Conservation (phyloP, 1,140 invertebrate species). For the Zaprionus nigranus region DNA sequence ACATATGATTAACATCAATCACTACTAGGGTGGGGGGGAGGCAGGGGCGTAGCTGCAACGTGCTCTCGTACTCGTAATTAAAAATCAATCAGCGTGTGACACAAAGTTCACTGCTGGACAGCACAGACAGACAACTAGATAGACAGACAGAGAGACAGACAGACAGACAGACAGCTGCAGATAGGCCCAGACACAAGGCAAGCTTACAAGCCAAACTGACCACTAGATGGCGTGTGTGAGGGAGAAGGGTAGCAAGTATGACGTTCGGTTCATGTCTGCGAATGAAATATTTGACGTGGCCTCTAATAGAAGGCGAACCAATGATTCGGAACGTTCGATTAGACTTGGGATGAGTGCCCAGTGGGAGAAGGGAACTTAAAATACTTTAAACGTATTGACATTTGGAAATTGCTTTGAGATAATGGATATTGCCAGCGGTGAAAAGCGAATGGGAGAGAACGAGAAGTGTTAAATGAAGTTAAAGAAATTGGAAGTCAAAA, state of each 20-base stretch:
- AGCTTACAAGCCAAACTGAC: constrained; percentile 10
- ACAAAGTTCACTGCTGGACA: constrained; percentile 50
- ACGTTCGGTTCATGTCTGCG: constrained; percentile 8
- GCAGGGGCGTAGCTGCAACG: background rate
- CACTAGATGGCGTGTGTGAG: constrained; percentile 9
- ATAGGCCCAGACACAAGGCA: constrained; percentile 3
- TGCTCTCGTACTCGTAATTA: constrained; percentile 50
- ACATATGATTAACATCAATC: constrained; percentile 73
- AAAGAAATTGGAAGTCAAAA: background rate
- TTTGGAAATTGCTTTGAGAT: constrained; percentile 3
- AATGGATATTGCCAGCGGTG: background rate
- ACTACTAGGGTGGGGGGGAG: background rate
- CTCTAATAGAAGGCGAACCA: constrained; percentile 14
- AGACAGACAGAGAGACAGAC: constrained; percentile 12
- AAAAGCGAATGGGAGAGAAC: background rate
- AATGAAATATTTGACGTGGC: constrained; percentile 19
- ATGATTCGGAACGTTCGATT: constrained; percentile 25
- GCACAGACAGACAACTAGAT: constrained; percentile 27
- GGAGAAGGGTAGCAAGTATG: background rate
- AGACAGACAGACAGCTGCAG: constrained; percentile 1
- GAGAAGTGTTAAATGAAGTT: constrained; percentile 2
- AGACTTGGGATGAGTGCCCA: background rate
- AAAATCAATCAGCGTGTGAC: constrained; percentile 73
- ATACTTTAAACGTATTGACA: constrained; percentile 14
- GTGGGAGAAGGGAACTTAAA: background rate